phyloP scores from a whole-genome alignment of 2,113 vertebrate species.

The Phaethornis superciliosus region DNA sequence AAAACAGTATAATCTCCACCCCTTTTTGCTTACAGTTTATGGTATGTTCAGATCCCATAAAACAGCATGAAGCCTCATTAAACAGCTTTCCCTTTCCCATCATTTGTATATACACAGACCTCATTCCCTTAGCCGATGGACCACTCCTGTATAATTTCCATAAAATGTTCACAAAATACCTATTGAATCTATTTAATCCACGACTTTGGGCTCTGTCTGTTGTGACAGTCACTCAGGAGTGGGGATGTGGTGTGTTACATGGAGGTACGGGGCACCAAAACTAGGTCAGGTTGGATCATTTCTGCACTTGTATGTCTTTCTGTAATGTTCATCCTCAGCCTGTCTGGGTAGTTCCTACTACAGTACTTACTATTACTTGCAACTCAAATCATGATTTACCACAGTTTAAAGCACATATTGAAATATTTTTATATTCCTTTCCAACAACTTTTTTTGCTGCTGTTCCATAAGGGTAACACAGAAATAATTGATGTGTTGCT shows the following conservation, averaged over 20 bases:
- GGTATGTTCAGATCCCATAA: neutral
- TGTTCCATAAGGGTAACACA: neutral
- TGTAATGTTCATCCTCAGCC: neutral
- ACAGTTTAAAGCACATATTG: neutral
- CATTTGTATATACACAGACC: neutral
- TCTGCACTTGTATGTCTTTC: neutral
- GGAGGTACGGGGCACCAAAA: neutral
- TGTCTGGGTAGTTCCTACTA: accelerated
- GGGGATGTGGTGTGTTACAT: accelerated
- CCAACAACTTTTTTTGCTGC: neutral
- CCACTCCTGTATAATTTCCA: neutral
- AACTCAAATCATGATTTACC: neutral
- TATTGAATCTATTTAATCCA: neutral
- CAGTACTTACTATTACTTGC: neutral
- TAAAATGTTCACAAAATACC: neutral
- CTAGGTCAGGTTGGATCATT: neutral
- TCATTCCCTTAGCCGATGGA: neutral
- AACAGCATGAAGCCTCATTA: neutral
- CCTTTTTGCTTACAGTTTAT: too few relatives aligned
- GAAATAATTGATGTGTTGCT: neutral
- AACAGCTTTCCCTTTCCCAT: neutral
- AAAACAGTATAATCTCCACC: neutral
- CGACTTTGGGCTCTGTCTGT: accelerated
- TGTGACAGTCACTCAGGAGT: neutral
- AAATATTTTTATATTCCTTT: neutral